These are phyloP conservation scores for Desoria tigrina DNA, from an alignment of 2,888 invertebrate genomes.

Conservation along the genomic window DNA sequence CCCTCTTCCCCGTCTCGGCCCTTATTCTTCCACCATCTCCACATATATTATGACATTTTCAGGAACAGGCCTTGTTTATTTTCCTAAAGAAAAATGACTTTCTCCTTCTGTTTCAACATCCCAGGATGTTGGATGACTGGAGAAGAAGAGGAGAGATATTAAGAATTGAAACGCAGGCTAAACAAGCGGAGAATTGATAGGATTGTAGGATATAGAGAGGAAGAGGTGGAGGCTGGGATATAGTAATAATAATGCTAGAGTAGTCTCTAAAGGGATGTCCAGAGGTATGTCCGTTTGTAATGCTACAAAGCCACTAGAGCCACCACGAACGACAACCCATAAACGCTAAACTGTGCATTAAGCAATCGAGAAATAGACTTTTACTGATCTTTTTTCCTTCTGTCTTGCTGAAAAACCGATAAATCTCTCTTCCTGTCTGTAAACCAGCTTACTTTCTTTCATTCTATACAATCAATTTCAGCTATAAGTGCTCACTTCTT, in stretches of 20 bases:
- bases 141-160: too few species aligned
- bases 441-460: conserved; percentile 7
- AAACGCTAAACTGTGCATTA: conserved; percentile 20
- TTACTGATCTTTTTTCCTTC: conserved; percentile 19
- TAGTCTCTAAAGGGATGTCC: not conserved
- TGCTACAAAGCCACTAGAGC: conserved; percentile 1
- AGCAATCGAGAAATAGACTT: conserved; percentile 20
- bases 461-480: conserved; percentile 14
- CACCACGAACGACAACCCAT: conserved; percentile 6
- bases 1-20: too few species aligned
- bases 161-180: too few species aligned
- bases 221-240: not conserved
- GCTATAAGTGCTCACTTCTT: conserved; percentile 13
- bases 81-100: too few species aligned
- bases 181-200: not conserved
- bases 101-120: too few species aligned
- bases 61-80: too few species aligned
- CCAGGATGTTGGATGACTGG: too few species aligned
- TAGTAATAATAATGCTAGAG: not conserved
- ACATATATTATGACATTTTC: too few species aligned
- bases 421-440: conserved; percentile 15
- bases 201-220: not conserved
- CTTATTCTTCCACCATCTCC: too few species aligned
- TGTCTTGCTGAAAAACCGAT: conserved; percentile 13
- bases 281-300: conserved; percentile 7